Conservation (phyloP, 1,140 invertebrate species). For the Heliconius eleuchia region DNA sequence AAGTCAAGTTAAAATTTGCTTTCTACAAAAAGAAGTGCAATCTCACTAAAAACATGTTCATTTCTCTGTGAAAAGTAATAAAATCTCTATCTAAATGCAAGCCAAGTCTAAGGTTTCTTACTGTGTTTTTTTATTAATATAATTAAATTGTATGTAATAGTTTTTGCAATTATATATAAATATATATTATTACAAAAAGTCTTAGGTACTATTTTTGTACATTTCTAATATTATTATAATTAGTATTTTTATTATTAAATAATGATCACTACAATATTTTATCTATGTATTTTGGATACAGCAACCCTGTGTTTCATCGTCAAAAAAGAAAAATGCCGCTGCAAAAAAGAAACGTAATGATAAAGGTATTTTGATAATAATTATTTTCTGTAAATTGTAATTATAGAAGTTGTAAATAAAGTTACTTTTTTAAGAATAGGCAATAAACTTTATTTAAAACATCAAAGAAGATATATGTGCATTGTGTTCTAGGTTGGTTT, state of each 20-base stretch:
- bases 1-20: no score
- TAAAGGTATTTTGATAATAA: slow-evolving; percentile 79
- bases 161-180: no score
- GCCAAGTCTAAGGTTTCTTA: no score
- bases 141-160: no score
- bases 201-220: no score
- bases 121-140: no score
- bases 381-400: slow-evolving; percentile 42
- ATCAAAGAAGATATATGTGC: slow-evolving; percentile 41
- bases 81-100: no score
- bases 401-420: slow-evolving; percentile 24
- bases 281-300: slow-evolving; percentile 29
- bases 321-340: slow-evolving; percentile 82
- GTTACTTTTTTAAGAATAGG: slow-evolving; percentile 16
- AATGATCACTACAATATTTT: not conserved
- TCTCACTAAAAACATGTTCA: no score
- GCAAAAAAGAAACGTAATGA: slow-evolving; percentile 80
- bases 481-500: slow-evolving; percentile 81
- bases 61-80: no score
- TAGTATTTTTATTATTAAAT: not conserved
- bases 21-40: no score
- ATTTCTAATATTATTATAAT: no score
- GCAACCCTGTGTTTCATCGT: slow-evolving; percentile 61
- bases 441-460: slow-evolving; percentile 15
- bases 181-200: no score